These are phyloP conservation scores for Lithosia quadra DNA, from an alignment of 2,888 invertebrate genomes.

Conservation along the genomic window DNA sequence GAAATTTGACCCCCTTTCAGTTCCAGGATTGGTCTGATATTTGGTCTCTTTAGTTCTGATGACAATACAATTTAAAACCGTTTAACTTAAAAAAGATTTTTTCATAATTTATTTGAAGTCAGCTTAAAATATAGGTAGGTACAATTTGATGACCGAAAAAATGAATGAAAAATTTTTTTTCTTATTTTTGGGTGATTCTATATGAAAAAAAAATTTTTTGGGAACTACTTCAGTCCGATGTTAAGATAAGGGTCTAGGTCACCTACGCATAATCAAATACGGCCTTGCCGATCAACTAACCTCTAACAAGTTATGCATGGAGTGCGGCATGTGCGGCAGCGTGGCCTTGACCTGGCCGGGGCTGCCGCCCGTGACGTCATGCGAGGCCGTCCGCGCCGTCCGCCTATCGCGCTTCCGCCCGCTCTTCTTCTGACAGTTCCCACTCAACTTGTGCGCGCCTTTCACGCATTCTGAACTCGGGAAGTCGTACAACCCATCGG, in stretches of 20 bases:
- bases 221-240: neutral
- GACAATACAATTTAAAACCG: too few relatives aligned
- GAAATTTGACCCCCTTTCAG: too few relatives aligned
- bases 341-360: constrained; percentile 75
- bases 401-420: constrained; percentile 89
- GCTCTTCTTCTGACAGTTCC: constrained; percentile 87
- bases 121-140: too few relatives aligned
- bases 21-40: too few relatives aligned
- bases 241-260: neutral
- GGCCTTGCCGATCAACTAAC: constrained; percentile 61
- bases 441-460: constrained; percentile 82
- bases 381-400: constrained; percentile 83
- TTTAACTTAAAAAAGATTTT: too few relatives aligned
- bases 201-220: too few relatives aligned
- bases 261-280: neutral
- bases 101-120: too few relatives aligned
- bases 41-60: too few relatives aligned
- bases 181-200: too few relatives aligned
- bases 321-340: constrained; percentile 83
- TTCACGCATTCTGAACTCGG: constrained; percentile 91
- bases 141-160: too few relatives aligned
- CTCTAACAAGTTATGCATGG: constrained; percentile 88
- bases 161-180: too few relatives aligned
- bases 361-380: constrained; percentile 79
- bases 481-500: constrained; percentile 93